Evolutionary conservation across 1,140 invertebrate species (phyloP), one percentile per base, ranked within the genome.

Genomic region (Drosophila serrata): DNA sequence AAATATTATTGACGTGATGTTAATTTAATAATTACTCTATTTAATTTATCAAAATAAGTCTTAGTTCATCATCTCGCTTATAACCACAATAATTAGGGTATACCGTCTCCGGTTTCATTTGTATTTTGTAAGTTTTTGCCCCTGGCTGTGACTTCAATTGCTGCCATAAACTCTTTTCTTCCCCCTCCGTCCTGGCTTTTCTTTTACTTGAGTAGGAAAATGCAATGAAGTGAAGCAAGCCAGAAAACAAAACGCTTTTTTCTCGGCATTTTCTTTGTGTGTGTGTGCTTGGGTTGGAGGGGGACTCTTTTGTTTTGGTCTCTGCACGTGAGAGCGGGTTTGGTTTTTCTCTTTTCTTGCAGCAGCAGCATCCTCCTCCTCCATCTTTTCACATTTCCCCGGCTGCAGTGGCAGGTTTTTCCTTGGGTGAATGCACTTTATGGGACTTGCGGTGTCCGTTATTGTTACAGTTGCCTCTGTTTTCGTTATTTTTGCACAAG

Each of bases 401-500:
- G 60, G 27, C 29, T 29, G 29, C 40, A 45, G 42, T 63, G 63
- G 37, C 51, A 69, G 82, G 81, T 62, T 64, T 67, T 40, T 67
- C 45, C 65, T 68, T 55, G 65, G 65, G 82, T 87, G 82, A 87
- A 87, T 87, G 84, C 79, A 87, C 84, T 82, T 82, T 87, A 75
- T 59, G 75, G 56, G 67, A 49, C 58, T 61, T 70, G 81, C 72
- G 81, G 63, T 79, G 63, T 57, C 60, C 70, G 55, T 62, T 85
- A 74, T 73, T 74, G 70, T 74, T 73, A 35, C 69, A 69, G 65
- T 67, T 67, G 62, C 65, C 65, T 51, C 35, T 37, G 65, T 40
- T 43, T 67, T 69, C 48, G 63, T 69, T 69, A 40, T 67, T 67
- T 69, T 53, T 12, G 55, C 17, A 35, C 17, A 31, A 31, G 67